Evolutionary conservation across 2,888 invertebrate species (phyloP), one percentile per base, ranked within the genome.

Genomic region (Didymodactylos carnosus): DNA sequence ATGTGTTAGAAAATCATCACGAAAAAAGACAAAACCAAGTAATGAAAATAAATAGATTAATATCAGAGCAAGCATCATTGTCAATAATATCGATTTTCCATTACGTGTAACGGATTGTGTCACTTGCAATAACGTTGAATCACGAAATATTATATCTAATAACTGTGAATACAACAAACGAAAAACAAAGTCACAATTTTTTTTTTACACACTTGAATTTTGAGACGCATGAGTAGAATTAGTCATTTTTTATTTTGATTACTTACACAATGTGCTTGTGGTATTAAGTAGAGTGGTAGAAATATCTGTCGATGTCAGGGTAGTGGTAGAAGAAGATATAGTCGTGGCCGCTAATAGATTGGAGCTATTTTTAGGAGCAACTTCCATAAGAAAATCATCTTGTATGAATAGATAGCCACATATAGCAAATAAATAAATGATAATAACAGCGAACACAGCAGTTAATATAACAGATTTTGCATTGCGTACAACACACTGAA

Each of bases 351-450:
- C n/a, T n/a, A n/a, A n/a, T n/a, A n/a, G n/a, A n/a, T n/a, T n/a
- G n/a, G n/a, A n/a, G n/a, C n/a, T n/a, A n/a, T n/a, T 8, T 35
- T 43, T 71, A 25, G 8, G 41, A 29, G 93, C 92, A 53, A 94
- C 91, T 79, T 88, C 89, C 79, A 95, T 89, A 75, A 94, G 87
- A 84, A 97, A 97, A 85, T 97, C 97, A 84, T 94, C 92, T 81
- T 91, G 89, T 87, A 99, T 98, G 87, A 95, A 95, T 87, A 97
- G 90, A 85, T 91, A 98, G 69, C 97, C 98, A 81, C 97, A 90
- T 81, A 99, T 95, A 77, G 98, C 95, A 86, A 98, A 99, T 87
- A 95, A 89, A 85, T 98, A 99, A 80, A 83, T 94, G 81, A 97
- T 87, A 82, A 97, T 94, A 80, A 97, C 88, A 77, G 95, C 97